Base-by-base conservation (phyloP, 64 coral and sea anemone genomes). In the Actinia tenebrosa region DNA sequence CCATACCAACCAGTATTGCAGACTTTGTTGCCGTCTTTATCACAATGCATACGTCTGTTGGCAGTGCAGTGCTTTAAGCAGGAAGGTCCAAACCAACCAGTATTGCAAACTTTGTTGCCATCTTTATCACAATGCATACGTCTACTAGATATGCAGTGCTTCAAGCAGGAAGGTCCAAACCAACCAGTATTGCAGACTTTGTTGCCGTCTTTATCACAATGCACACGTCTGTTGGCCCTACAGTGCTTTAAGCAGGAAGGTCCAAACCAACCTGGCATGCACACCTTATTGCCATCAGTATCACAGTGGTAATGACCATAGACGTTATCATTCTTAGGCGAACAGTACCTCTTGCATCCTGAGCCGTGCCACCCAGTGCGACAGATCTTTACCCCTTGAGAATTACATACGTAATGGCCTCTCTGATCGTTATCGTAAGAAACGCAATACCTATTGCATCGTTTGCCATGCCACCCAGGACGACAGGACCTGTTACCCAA, bases 41-140 rank as follows among this genome's bases (percentile, higher is more conserved):
- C 84, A 82, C 45, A 81, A 62, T 44, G 84, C 72, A 83, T 86
- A 26, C 25, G 69, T 10, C n/a, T 80, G 7, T 19, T 19, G 16
- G 84, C 75, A 0, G 43, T 87, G 58, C 89, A 91, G 26, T 91
- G 63, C 17, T 25, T 91, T 26, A 86, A 42, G 16, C 89, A 91
- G 9, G 46, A 61, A 16, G 45, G 44, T 17, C 89, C 89, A 80
- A 87, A 91, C 89, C 89, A 91, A 0, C 37, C 60, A 17, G 17
- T 54, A 7, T 64, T 60, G 46, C 94, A 93, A 1, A 96, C 69
- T 86, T 93, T 93, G n/a, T 84, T 82, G 43, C 94, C 94, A 56
- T 25, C 44, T 66, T 53, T 44, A 46, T 26, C 84, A 87, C 45
- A 81, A 50, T 44, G 84, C 72, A 83, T 79, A 26, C 18, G 69